Conservation (phyloP, 2,797 vertebrate species). For the Lacerta bilineata region DNA sequence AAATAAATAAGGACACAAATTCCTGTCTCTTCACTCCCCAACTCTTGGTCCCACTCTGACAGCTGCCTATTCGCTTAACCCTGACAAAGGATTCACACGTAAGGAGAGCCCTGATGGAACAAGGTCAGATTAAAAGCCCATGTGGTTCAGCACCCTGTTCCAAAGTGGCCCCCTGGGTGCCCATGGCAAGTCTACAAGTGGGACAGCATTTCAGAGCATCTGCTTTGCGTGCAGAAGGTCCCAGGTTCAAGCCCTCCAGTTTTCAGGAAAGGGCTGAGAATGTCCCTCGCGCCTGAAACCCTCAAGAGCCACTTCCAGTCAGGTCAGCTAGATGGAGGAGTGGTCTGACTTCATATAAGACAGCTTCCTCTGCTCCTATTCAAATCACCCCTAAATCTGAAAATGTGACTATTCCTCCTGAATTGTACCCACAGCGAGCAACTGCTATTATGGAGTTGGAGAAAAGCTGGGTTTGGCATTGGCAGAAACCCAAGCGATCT, state of each 20-base stretch:
- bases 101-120: too few species aligned
- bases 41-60: too few species aligned
- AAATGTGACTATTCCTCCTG: neutral
- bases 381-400: too few species aligned
- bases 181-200: neutral
- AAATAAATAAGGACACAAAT: too few species aligned
- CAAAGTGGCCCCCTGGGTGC: neutral
- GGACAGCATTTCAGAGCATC: neutral
- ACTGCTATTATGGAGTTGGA: slow-evolving; percentile 95
- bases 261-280: too few species aligned
- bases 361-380: too few species aligned
- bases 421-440: slow-evolving; percentile 85
- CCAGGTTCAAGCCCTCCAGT: too few species aligned
- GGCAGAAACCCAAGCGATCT: slow-evolving; percentile 81
- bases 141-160: neutral
- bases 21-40: too few species aligned
- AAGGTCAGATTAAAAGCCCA: too few species aligned
- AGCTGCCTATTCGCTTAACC: too few species aligned
- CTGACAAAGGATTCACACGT: too few species aligned
- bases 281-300: neutral
- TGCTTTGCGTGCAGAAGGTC: neutral
- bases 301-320: neutral
- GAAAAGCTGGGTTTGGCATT: slow-evolving; percentile 84
- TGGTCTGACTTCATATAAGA: too few species aligned
- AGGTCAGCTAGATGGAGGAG: neutral